A percentile compares a stretch with the other conserved stretches of the same genome.
Evolutionary conservation across 2,113 vertebrate species (phyloP).

Genomic region (Diglossa brunneiventris): DNA sequence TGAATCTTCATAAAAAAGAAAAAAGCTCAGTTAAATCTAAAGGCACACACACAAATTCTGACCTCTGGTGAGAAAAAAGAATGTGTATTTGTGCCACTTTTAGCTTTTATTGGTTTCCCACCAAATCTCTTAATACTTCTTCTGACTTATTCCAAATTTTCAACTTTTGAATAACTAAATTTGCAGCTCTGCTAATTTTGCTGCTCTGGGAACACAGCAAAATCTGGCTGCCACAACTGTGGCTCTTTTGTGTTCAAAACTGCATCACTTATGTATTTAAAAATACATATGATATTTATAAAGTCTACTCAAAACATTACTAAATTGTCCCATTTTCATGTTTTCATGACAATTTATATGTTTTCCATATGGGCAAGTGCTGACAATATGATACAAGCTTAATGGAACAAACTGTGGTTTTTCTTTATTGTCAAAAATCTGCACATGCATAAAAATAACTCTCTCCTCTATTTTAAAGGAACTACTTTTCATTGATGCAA

Average conservation of each 20-base stretch:
- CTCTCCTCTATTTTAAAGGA: conserved; percentile 11
- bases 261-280: conserved; percentile 71
- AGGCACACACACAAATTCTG: background rate
- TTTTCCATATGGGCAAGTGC: conserved; percentile 79
- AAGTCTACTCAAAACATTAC: conserved; percentile 74
- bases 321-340: conserved; percentile 74
- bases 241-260: conserved; percentile 62
- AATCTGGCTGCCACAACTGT: conserved; percentile 56
- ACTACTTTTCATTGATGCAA: conserved; percentile 34
- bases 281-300: conserved; percentile 71
- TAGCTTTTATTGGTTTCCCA: conserved; percentile 43
- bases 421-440: conserved; percentile 70
- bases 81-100: background rate
- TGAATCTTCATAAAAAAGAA: background rate
- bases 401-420: conserved; percentile 61
- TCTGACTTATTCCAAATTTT: conserved; percentile 17
- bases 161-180: conserved; percentile 15
- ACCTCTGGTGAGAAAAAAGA: background rate
- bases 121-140: conserved; percentile 3
- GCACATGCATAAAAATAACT: conserved; percentile 68
- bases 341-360: conserved; percentile 77
- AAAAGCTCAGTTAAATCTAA: background rate
- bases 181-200: conserved; percentile 46
- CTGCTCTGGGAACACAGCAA: conserved; percentile 37
- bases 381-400: conserved; percentile 72